These are phyloP conservation scores for Pseudococcus viburni DNA, from an alignment of 2,888 invertebrate species.

Conservation along the genomic window DNA sequence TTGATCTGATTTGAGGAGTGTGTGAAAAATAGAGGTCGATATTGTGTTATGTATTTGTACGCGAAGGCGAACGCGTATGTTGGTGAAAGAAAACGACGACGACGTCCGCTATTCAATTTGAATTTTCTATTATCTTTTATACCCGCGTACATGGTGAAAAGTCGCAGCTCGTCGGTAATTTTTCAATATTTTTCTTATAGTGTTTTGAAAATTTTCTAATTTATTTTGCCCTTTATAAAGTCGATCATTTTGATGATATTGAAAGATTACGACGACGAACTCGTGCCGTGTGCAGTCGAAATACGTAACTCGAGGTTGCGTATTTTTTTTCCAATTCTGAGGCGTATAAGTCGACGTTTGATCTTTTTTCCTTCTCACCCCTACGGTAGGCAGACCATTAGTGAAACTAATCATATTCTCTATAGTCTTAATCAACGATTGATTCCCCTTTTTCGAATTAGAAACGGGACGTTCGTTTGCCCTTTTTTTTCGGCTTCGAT, in stretches of 20 bases:
- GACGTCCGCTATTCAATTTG: conserved; percentile 46
- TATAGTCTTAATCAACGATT: conserved; percentile 52
- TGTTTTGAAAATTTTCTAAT: conserved; percentile 47
- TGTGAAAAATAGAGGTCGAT: conserved; percentile 50
- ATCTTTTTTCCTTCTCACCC: not conserved
- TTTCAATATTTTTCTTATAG: conserved; percentile 46
- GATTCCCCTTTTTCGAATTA: not conserved
- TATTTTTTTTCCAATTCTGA: not conserved
- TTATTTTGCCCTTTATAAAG: conserved; percentile 31
- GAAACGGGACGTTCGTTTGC: not conserved
- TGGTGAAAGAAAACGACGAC: not conserved
- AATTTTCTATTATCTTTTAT: conserved; percentile 47
- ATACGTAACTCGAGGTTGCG: conserved; percentile 18
- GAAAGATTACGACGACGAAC: conserved; percentile 15
- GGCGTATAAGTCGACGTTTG: conserved; percentile 12
- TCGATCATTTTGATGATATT: conserved; percentile 45
- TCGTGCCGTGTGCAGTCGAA: conserved; percentile 30
- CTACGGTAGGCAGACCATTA: not conserved
- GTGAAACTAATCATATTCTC: conserved; percentile 46
- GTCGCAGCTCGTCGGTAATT: conserved; percentile 29
- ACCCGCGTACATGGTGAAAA: not conserved
- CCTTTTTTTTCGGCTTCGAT: not conserved
- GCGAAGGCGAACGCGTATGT: not conserved
- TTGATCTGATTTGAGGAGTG: conserved; percentile 44
- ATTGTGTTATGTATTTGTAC: conserved; percentile 41